A percentile compares a stretch with the other conserved stretches of the same genome.
phyloP scores from a whole-genome alignment of 2,113 vertebrate genomes.

The Lasiurus cinereus region DNA sequence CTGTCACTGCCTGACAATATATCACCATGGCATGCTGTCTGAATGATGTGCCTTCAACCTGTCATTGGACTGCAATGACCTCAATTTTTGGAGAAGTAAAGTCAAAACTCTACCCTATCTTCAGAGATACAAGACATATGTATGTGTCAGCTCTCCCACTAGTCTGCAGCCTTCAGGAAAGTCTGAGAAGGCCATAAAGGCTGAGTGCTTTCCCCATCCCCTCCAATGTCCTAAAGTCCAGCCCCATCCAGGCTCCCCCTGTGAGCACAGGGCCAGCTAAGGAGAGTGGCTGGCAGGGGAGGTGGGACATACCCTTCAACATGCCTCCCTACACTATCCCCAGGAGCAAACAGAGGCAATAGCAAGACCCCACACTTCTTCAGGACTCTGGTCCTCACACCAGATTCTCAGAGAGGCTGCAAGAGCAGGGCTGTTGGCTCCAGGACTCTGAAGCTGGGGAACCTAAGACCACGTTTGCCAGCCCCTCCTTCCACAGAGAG shows the following conservation, averaged over 20 bases:
- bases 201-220: slow-evolving; percentile 63
- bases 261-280: neutral
- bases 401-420: neutral
- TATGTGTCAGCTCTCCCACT: slow-evolving; percentile 81
- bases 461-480: neutral
- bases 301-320: neutral
- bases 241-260: neutral
- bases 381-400: neutral
- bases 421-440: neutral
- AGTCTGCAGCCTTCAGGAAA: slow-evolving; percentile 83
- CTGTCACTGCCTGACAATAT: slow-evolving; percentile 81
- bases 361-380: neutral
- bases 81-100: slow-evolving; percentile 88
- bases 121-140: slow-evolving; percentile 86
- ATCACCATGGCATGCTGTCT: slow-evolving; percentile 79
- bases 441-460: neutral
- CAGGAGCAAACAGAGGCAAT: neutral
- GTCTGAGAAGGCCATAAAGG: slow-evolving; percentile 75
- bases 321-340: no score
- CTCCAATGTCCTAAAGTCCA: slow-evolving; percentile 56
- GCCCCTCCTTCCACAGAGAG: neutral
- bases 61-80: slow-evolving; percentile 83
- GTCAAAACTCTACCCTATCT: slow-evolving; percentile 84
- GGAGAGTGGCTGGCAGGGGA: neutral
- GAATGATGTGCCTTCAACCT: slow-evolving; percentile 86